phyloP scores from a whole-genome alignment of 2,888 invertebrate species.

The Acronicta leporina region DNA sequence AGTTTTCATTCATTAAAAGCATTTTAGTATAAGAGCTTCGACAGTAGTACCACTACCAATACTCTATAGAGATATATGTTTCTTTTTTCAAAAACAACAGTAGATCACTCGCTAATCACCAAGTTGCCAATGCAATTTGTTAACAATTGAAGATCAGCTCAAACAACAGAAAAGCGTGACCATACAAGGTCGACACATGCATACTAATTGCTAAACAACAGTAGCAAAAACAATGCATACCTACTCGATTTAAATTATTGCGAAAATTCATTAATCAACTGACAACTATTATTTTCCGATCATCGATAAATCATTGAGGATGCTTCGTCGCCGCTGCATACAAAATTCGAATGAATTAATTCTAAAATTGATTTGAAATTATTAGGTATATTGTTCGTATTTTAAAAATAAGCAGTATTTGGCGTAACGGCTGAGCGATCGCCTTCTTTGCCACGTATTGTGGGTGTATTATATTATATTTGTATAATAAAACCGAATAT shows the following conservation, averaged over 20 bases:
- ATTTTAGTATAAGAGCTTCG: too few species aligned
- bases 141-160: not conserved
- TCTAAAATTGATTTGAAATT: not conserved
- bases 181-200: constrained; percentile 25
- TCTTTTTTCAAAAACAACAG: too few species aligned
- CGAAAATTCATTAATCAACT: constrained; percentile 33
- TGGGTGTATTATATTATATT: too few species aligned
- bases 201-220: constrained; percentile 21
- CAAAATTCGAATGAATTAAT: not conserved
- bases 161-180: constrained; percentile 5
- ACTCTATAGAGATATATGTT: too few species aligned
- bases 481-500: too few species aligned
- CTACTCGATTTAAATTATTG: constrained; percentile 25
- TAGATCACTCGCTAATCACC: not conserved
- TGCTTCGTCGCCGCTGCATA: not conserved
- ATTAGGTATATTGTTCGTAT: too few species aligned
- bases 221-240: constrained; percentile 46
- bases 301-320: constrained; percentile 23
- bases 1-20: too few species aligned
- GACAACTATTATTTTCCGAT: constrained; percentile 27
- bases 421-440: too few species aligned
- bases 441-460: too few species aligned
- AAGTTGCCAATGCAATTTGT: not conserved
- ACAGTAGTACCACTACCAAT: too few species aligned
- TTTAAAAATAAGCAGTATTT: too few species aligned